Evolutionary conservation across 1,140 invertebrate species (phyloP), one percentile per base, ranked within the genome.

Genomic region (Drosophila cardini): DNA sequence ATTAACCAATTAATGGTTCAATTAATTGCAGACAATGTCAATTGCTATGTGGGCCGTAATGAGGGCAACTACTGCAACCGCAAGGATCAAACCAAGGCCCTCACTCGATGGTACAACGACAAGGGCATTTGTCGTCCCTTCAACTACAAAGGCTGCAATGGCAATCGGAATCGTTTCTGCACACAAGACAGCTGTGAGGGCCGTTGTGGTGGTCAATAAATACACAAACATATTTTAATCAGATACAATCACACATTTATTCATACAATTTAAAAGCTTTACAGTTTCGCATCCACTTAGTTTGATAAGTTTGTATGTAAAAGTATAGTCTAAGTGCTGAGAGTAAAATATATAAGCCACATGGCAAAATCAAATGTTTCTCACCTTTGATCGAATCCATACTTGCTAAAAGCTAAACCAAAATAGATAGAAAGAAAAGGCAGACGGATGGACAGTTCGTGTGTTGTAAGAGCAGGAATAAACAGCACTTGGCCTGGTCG

Each of bases 131-230:
- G 90, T 56, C 75, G 69, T 4, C 82, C 79, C 52, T 91, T 91
- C 45, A 71, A 8, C 61, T 91, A 91, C 70, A 82, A 78, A 10
- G 90, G 90, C 9, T 91, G 90, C 76, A 89, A 90, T 45, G 90
- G 90, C n/a, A 91, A 91, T 64, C 78, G 90, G 8, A 91, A 91
- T 56, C 90, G 90, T 1, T 91, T 91, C 58, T 91, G 90, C 74
- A 72, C 83, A 13, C 76, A 83, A 71, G 90, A 91, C 0, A 76
- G 77, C 64, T 91, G 90, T 40, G 76, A 83, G 11, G 38, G 72
- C 6, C 86, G 90, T 4, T 91, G 90, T 58, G 80, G 57, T 8
- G 72, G 71, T 5, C 65, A 78, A 56, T 89, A 45, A 87, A 10
- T 34, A 16, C 11, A 52, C 18, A 13, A 21, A 10, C 43, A 50